These are phyloP conservation scores for Nyctibius bracteatus DNA, from an alignment of 2,113 vertebrate species.

Conservation along the genomic window DNA sequence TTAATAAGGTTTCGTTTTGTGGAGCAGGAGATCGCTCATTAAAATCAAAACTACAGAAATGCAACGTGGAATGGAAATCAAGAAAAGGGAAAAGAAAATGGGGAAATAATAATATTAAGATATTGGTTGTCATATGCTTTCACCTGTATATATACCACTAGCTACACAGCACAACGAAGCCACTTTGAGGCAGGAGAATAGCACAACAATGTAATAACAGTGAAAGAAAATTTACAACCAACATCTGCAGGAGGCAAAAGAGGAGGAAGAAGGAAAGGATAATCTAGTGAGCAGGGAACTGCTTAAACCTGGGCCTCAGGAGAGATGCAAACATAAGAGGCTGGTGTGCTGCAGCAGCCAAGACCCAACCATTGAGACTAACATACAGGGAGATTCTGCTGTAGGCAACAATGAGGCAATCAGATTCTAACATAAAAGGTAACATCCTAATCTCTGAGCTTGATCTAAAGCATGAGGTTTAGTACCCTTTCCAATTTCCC, in stretches of 20 bases:
- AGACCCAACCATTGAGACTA: rapidly evolving
- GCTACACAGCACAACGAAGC: background rate
- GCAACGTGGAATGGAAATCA: background rate
- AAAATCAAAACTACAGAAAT: background rate
- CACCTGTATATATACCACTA: background rate
- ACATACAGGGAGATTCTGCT: background rate
- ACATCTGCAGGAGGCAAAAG: background rate
- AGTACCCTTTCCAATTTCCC: background rate
- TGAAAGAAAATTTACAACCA: background rate
- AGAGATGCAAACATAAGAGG: background rate
- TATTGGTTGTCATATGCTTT: background rate
- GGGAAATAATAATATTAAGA: background rate
- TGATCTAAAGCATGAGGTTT: background rate
- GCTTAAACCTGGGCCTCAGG: background rate
- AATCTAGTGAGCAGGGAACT: background rate
- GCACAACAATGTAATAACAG: background rate
- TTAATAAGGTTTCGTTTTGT: background rate
- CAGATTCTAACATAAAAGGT: background rate
- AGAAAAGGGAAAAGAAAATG: background rate
- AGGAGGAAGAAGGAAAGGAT: background rate
- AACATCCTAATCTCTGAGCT: background rate
- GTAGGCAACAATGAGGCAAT: background rate
- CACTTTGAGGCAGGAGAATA: background rate
- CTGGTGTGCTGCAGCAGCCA: background rate
- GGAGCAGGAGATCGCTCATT: background rate